These are phyloP conservation scores for Spicauda simplicius DNA, from an alignment of 2,888 invertebrate genomes.

Conservation along the genomic window DNA sequence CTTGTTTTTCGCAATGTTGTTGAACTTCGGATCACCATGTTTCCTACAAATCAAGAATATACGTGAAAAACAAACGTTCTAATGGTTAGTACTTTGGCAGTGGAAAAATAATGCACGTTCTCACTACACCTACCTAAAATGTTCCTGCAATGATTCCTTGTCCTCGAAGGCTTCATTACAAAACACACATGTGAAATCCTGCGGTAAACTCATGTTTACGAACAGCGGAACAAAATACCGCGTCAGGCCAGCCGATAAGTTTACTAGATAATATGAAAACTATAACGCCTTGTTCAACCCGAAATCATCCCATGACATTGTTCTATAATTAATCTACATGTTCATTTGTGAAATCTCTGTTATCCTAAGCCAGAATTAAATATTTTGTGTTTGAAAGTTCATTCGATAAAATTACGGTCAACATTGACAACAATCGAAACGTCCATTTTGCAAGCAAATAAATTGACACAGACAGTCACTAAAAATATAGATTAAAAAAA, in stretches of 20 bases:
- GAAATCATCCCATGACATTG: background rate
- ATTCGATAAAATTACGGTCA: conserved; percentile 11
- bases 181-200: conserved; percentile 81
- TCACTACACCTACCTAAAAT: conserved; percentile 79
- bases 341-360: background rate
- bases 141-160: conserved; percentile 85
- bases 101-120: background rate
- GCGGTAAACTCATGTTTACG: conserved; percentile 45
- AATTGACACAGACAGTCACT: conserved; percentile 4
- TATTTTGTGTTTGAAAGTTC: background rate
- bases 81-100: too few species aligned
- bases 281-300: background rate
- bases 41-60: conserved; percentile 65
- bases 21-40: conserved; percentile 86
- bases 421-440: conserved; percentile 31
- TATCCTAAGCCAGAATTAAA: background rate
- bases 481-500: conserved; percentile 4
- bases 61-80: background rate
- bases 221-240: conserved; percentile 40
- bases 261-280: background rate
- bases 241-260: background rate
- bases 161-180: conserved; percentile 82
- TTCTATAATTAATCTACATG: background rate
- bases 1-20: conserved; percentile 66
- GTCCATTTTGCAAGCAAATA: conserved; percentile 34